Evolutionary conservation across 2,888 invertebrate genomes (phyloP), one percentile per base, ranked within the genome.

Genomic region (Cryptophagus acutangulus): DNA sequence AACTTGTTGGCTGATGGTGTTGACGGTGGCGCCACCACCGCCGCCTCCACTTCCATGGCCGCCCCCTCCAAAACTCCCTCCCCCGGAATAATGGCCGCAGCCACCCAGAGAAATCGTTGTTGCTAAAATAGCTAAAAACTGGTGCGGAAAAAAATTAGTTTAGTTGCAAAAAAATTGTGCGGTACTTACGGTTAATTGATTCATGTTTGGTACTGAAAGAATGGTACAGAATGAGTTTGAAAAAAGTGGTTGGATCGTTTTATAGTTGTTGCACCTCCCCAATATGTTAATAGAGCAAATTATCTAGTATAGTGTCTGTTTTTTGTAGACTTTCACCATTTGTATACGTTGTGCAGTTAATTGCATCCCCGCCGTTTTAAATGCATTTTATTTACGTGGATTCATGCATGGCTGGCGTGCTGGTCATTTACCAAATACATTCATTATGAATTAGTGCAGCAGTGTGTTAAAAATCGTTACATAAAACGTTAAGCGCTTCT

Each of bases 1-100:
- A 1, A 68, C 63, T 17, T 64, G 58, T 45, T 61, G 59, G 36
- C 52, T 67, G 54, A 59, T 66, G 45, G 48, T 69, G 47, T 43
- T 62, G 51, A 62, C 63, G 50, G 56, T 56, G 65, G 54, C 51
- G 60, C 64, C 51, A 58, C 71, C 18, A 51, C 64, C 45, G 57
- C 65, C 26, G 64, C 68, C 5, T 66, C 67, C 1, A 63, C 63
- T 36, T 12, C 48, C 49, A 13, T 33, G 42, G 12, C 36, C 34
- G 17, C 41, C 44, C 9, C 41, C 30, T n/a, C 44, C 46, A 16
- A 28, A 30, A 12, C 35, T 31, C 8, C 46, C 49, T 15, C 46
- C 40, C 9, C 37, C 38, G 17, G 33, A 13, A 3, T 43, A 38
- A 15, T 43, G 31, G 9, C 36, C 26, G 20, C 20, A 36, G n/a